Percentiles rank a stretch among this genome's conserved stretches.
These are phyloP conservation scores for Danaus melanippus DNA, from an alignment of 1,140 invertebrate genomes.

Conservation along the genomic window DNA sequence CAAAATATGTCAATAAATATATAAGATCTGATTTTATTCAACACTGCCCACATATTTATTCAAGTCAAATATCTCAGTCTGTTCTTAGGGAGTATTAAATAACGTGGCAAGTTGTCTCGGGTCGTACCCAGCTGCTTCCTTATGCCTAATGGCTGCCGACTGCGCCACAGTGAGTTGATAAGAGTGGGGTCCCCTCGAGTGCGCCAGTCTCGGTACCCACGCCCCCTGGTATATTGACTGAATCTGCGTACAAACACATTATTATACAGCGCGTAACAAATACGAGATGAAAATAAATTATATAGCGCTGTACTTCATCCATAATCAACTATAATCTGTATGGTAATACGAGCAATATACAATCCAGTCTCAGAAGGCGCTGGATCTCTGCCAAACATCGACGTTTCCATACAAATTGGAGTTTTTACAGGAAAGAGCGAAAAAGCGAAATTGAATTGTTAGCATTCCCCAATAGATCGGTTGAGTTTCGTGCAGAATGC, in stretches of 20 bases:
- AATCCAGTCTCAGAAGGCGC: slow-evolving; percentile 41
- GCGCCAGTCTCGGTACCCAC: slow-evolving; percentile 78
- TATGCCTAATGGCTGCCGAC: slow-evolving; percentile 78
- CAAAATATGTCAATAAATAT: too few relatives aligned
- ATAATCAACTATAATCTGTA: slow-evolving; percentile 35
- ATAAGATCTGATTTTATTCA: too few relatives aligned
- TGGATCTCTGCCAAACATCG: slow-evolving; percentile 53
- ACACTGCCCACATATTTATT: too few relatives aligned
- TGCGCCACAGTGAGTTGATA: slow-evolving; percentile 79
- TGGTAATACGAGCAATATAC: slow-evolving; percentile 24
- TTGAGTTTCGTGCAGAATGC: slow-evolving; percentile 53
- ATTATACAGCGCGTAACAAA: slow-evolving; percentile 3
- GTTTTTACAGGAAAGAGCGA: slow-evolving; percentile 53
- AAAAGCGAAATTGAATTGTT: slow-evolving; percentile 71
- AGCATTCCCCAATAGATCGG: slow-evolving; percentile 51
- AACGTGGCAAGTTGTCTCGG: neutral
- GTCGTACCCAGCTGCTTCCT: slow-evolving; percentile 75
- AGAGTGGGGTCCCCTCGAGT: slow-evolving; percentile 77
- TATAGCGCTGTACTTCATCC: slow-evolving; percentile 15
- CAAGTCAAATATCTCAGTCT: too few relatives aligned
- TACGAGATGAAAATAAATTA: too few relatives aligned
- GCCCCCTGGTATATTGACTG: slow-evolving; percentile 73
- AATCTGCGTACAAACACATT: slow-evolving; percentile 61
- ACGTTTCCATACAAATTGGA: slow-evolving; percentile 49
- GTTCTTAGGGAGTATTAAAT: too few relatives aligned